Evolutionary conservation across 2,797 vertebrate genomes (phyloP), one percentile per base, ranked within the genome.

Genomic region (Sebastes minor): DNA sequence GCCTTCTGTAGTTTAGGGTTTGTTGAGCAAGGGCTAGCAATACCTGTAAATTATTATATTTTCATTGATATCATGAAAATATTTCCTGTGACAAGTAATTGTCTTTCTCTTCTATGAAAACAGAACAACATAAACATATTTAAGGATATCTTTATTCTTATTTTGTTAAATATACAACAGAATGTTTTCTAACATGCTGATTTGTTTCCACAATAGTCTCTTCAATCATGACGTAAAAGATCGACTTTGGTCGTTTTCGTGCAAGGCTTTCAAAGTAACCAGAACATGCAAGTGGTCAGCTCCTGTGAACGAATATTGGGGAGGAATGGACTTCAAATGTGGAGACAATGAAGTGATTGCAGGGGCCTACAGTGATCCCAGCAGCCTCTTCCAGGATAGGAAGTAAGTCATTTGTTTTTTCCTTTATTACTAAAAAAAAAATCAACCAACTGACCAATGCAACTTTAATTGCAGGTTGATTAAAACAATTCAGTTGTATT

Each of bases 161-260:
- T 14, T 14, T 42, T 42, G 38, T 42, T 42, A 14, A 42, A 42
- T 42, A 14, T 42, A 14, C 38, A 42, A 42, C 38, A 42, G 13
- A 14, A 42, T 14, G 1, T 42, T 42, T 42, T 42, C 13, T 42
- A 6, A 42, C 38, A 42, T 42, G 38, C 38, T 42, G 38, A 42
- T 42, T 42, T 42, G 13, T 42, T 42, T 42, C 38, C 38, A 42
- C 38, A 42, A 16, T 4, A 78, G 81, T 23, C n/a, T 3, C 64
- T 20, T 25, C 52, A 16, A 16, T 18, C 2, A 2, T 0, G 1
- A 14, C 0, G 1, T 1, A 1, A 25, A 20, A 5, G 78, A 76
- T 22, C 69, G 82, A 6, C 57, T 23, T 2, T 77, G 59, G 78
- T 22, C 10, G 6, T 8, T 77, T 18, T 42, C 78, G 0, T 84